phyloP scores from a whole-genome alignment of 2,888 invertebrate species.

The Sericinus montela region DNA sequence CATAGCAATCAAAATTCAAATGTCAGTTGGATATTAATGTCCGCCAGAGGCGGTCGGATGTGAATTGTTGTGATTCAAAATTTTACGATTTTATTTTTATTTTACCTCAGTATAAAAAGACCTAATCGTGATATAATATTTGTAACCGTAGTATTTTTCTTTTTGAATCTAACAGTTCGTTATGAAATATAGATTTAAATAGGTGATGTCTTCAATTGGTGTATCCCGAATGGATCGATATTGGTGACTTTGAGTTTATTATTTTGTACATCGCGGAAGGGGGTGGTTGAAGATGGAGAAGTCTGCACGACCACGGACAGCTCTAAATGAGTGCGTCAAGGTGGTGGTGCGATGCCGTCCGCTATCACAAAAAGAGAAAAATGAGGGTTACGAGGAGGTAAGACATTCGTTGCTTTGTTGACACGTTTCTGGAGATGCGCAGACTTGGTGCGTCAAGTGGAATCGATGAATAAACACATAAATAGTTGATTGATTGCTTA shows the following conservation, averaged over 20 bases:
- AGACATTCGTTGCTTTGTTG: slow-evolving; percentile 37
- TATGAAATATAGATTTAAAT: slow-evolving; percentile 39
- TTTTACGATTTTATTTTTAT: slow-evolving; percentile 69
- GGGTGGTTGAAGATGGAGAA: slow-evolving; percentile 67
- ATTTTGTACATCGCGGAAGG: slow-evolving; percentile 44
- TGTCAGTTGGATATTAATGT: slow-evolving; percentile 61
- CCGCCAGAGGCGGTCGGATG: slow-evolving; percentile 45
- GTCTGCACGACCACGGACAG: slow-evolving; percentile 70
- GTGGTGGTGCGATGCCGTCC: slow-evolving; percentile 98
- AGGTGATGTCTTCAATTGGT: slow-evolving; percentile 63
- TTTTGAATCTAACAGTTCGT: slow-evolving; percentile 25
- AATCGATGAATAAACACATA: slow-evolving; percentile 20
- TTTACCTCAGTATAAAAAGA: slow-evolving; percentile 55
- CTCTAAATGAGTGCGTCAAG: slow-evolving; percentile 92
- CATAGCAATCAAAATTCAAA: slow-evolving; percentile 27
- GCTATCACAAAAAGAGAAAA: slow-evolving; percentile 91
- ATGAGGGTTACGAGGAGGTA: slow-evolving; percentile 84
- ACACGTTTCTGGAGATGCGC: slow-evolving; percentile 44
- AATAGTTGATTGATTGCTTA: slow-evolving; percentile 11
- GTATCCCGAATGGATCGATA: slow-evolving; percentile 74
- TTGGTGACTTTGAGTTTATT: slow-evolving; percentile 59
- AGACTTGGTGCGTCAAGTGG: slow-evolving; percentile 46
- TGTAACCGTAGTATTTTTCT: slow-evolving; percentile 36
- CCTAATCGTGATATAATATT: slow-evolving; percentile 49
- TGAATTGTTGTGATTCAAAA: slow-evolving; percentile 37